Evolutionary conservation across 1,140 invertebrate species (phyloP).

Genomic region (Drosophila prosaltans): DNA sequence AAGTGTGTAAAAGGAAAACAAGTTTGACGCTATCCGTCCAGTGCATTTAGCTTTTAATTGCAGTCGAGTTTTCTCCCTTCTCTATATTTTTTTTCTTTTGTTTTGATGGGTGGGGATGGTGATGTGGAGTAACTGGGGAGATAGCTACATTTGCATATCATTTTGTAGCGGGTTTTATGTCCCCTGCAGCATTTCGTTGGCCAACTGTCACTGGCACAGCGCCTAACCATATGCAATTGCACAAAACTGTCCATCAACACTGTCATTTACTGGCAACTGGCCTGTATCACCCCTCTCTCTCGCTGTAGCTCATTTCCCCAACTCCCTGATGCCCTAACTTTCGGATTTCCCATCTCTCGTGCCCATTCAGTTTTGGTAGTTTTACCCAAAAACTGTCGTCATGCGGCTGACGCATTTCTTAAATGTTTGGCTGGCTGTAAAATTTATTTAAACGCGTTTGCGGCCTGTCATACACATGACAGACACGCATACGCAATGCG

Average conservation of each 20-base stretch:
- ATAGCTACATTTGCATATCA: conserved; percentile 73
- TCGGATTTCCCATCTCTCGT: conserved; percentile 19
- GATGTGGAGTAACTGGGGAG: conserved; percentile 3
- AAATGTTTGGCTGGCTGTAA: conserved; percentile 58
- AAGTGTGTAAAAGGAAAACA: conserved; percentile 26
- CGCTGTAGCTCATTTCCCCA: not conserved
- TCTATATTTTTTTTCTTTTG: conserved; percentile 23
- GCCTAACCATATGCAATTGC: conserved; percentile 79
- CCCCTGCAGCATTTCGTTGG: conserved; percentile 22
- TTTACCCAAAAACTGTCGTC: conserved; percentile 21
- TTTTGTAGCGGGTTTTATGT: conserved; percentile 60
- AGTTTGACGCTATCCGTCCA: conserved; percentile 61
- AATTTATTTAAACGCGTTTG: conserved; percentile 75
- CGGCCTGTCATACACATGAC: conserved; percentile 71
- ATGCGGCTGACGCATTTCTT: conserved; percentile 66
- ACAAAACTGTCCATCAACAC: conserved; percentile 78
- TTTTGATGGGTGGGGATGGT: no score
- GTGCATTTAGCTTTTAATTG: conserved; percentile 78
- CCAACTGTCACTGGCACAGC: conserved; percentile 64
- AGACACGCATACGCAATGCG: conserved; percentile 70
- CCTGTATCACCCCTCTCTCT: conserved; percentile 46
- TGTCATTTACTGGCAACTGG: conserved; percentile 70
- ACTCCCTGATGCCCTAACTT: conserved; percentile 30
- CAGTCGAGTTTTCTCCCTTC: conserved; percentile 49
- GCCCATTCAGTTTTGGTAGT: conserved; percentile 26